Evolutionary conservation across 2,113 vertebrate species (phyloP), one percentile per base, ranked within the genome.

Genomic region (Cynocephalus volans): DNA sequence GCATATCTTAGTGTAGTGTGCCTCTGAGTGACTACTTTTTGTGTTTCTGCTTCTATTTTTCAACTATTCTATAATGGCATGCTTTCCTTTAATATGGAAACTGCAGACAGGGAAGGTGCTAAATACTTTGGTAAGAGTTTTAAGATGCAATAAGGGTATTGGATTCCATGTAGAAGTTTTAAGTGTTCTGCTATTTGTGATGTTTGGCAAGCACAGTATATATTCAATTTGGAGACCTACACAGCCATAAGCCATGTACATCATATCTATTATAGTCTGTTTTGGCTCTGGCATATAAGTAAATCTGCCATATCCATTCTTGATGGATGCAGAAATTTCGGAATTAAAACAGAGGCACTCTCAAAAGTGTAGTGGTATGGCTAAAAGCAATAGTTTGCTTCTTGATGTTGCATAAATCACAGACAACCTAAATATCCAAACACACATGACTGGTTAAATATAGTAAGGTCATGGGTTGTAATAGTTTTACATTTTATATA

Each of bases 31-130:
- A 90, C 21, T 84, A 82, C 24, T 81, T 92, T 72, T 67, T 75
- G 28, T n/a, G 64, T 86, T 90, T 93, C 73, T 85, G 21, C 84
- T 88, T 92, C 45, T 85, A 33, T 95, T 93, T 73, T 45, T 15
- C 41, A 97, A 91, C 83, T 83, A 93, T 88, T 82, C 52, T 64
- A 58, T 58, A 75, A 52, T 60, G 28, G 19, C 18, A 62, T 31
- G 19, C 0, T 3, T 86, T 64, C 52, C n/a, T 87, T 90, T 70
- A 90, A 79, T 83, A 67, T 86, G 31, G 62, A 86, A 95, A 96
- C 82, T 60, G 13, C 36, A 82, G 58, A 88, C 13, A 1, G 1
- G 48, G 65, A 48, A 93, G 2, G 23, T 86, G 45, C 65, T 76
- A 82, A 91, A 88, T 90, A 93, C 11, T 76, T 81, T 4, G 0